Evolutionary conservation across 1,140 invertebrate genomes (phyloP).

Genomic region (Trissolcus basalis): DNA sequence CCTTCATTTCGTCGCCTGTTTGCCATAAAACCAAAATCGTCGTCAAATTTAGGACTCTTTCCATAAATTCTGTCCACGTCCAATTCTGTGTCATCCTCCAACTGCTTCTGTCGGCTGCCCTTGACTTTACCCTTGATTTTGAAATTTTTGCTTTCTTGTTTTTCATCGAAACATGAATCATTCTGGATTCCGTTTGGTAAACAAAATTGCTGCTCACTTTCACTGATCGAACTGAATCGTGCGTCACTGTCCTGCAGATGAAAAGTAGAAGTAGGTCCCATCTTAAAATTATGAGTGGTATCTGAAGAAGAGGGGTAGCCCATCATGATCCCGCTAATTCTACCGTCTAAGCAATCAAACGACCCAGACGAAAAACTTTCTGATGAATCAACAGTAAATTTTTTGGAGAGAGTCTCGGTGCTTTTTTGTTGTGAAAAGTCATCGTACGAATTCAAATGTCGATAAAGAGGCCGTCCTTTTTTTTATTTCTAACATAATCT

Average conservation of each 20-base stretch:
- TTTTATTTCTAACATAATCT: not conserved
- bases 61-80: slow-evolving; percentile 71
- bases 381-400: no score
- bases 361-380: no score
- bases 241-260: no score
- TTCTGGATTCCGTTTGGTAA: slow-evolving; percentile 67
- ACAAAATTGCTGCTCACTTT: slow-evolving; percentile 66
- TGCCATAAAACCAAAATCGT: slow-evolving; percentile 65
- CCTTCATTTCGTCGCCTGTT: slow-evolving; percentile 57
- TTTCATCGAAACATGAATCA: slow-evolving; percentile 47
- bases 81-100: slow-evolving; percentile 70
- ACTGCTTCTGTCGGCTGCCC: slow-evolving; percentile 68
- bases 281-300: no score
- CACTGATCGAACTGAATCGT: no score
- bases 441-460: slow-evolving; percentile 3
- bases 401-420: no score
- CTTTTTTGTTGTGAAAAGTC: no score
- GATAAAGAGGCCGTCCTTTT: not conserved
- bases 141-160: slow-evolving; percentile 59
- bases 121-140: slow-evolving; percentile 59
- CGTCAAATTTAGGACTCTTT: slow-evolving; percentile 75
- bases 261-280: no score
- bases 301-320: no score
- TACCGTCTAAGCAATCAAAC: no score
- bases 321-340: no score